Percentiles rank a stretch among this genome's conserved stretches.
phyloP scores from a whole-genome alignment of 2,797 vertebrate species.

The Choloepus didactylus region DNA sequence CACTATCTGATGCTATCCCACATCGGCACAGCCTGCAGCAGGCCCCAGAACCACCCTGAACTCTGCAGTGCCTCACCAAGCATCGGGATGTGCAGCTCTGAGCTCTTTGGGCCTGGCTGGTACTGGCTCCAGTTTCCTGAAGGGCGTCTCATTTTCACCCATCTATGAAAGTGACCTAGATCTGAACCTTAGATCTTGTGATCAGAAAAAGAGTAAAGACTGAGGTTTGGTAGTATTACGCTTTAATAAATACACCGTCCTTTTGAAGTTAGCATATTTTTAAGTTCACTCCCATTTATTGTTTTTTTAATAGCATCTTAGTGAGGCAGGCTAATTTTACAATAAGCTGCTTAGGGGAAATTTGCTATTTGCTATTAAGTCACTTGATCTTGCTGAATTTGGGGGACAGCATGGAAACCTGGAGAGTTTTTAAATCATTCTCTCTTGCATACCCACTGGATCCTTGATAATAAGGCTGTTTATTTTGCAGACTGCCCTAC shows the following conservation, averaged over 20 bases:
- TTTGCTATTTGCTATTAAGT: neutral
- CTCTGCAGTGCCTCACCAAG: neutral
- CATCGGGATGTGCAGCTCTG: rapidly evolving
- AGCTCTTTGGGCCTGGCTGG: neutral
- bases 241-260: neutral
- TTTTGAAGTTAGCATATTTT: constrained; percentile 2
- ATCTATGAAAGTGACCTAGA: neutral
- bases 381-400: neutral
- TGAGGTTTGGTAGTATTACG: neutral
- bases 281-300: neutral
- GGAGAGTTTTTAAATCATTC: neutral
- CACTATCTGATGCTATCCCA: neutral
- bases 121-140: constrained; percentile 34
- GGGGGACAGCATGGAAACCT: neutral
- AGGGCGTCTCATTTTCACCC: constrained; percentile 7
- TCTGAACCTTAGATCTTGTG: constrained; percentile 57
- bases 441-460: neutral
- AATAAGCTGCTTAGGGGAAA: neutral
- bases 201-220: neutral
- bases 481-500: neutral
- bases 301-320: neutral
- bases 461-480: neutral
- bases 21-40: neutral
- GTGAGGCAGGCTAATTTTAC: neutral
- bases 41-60: neutral